A percentile compares a stretch with the other conserved stretches of the same genome.
Conservation (phyloP, 2,113 vertebrate genomes). For the Gobio gobio region DNA sequence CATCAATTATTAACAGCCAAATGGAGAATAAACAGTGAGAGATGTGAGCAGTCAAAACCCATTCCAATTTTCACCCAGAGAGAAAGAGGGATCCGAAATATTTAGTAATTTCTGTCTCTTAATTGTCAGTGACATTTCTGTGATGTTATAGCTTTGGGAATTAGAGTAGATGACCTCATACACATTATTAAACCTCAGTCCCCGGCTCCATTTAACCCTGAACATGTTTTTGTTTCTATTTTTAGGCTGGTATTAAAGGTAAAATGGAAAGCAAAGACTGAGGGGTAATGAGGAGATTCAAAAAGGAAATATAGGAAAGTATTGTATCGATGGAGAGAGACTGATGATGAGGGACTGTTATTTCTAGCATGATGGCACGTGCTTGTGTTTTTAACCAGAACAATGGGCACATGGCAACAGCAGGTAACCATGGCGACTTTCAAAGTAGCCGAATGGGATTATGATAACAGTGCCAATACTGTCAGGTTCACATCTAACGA, state of each 20-base stretch:
- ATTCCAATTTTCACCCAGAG: not conserved
- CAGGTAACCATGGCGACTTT: constrained; percentile 47
- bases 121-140: not conserved
- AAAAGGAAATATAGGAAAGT: not conserved
- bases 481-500: not conserved
- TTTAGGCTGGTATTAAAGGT: not conserved
- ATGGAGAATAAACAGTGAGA: not conserved
- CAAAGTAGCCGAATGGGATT: constrained; percentile 15
- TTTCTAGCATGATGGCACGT: constrained; percentile 27
- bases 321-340: not conserved
- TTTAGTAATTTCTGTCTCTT: not conserved
- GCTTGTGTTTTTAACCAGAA: constrained; percentile 53
- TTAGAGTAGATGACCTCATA: not conserved
- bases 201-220: not conserved
- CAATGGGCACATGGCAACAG: constrained; percentile 45
- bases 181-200: constrained; percentile 3
- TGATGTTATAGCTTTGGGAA: constrained; percentile 8
- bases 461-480: not conserved
- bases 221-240: not conserved
- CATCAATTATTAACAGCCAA: not conserved
- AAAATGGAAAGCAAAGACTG: not conserved
- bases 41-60: not conserved
- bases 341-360: constrained; percentile 2
- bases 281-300: not conserved
- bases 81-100: not conserved